phyloP scores from a whole-genome alignment of 2,113 vertebrate species.

The Apus apus region DNA sequence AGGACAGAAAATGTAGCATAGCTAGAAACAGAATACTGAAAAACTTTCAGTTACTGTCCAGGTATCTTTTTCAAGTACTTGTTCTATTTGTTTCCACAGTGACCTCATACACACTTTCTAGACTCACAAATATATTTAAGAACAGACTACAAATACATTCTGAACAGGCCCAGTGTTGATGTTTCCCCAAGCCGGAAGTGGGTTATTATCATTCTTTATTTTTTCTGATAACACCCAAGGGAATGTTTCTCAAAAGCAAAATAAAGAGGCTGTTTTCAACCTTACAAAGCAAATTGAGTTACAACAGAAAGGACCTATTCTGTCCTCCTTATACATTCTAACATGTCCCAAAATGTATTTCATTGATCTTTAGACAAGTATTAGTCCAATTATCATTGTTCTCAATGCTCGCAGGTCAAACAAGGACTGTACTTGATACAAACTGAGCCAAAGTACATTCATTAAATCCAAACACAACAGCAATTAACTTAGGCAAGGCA shows the following conservation, averaged over 20 bases:
- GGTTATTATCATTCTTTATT: not conserved
- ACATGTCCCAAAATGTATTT: not conserved
- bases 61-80: not conserved
- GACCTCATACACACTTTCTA: not conserved
- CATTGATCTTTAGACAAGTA: not conserved
- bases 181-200: not conserved
- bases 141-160: not conserved
- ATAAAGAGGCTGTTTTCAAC: constrained; percentile 23
- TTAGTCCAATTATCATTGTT: not conserved
- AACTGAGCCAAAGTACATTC: not conserved
- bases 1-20: not conserved
- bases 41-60: not conserved
- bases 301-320: not conserved
- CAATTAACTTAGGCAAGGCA: not conserved
- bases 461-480: constrained; percentile 8
- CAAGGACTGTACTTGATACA: not conserved
- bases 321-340: not conserved
- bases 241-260: not conserved
- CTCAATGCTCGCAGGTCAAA: not conserved
- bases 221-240: constrained; percentile 27
- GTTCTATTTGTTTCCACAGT: not conserved
- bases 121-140: not conserved
- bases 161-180: not conserved
- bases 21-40: not conserved
- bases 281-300: not conserved